Evolutionary conservation across 2,113 vertebrate genomes (phyloP), one percentile per base, ranked within the genome.

Genomic region (Atrichornis clamosus): DNA sequence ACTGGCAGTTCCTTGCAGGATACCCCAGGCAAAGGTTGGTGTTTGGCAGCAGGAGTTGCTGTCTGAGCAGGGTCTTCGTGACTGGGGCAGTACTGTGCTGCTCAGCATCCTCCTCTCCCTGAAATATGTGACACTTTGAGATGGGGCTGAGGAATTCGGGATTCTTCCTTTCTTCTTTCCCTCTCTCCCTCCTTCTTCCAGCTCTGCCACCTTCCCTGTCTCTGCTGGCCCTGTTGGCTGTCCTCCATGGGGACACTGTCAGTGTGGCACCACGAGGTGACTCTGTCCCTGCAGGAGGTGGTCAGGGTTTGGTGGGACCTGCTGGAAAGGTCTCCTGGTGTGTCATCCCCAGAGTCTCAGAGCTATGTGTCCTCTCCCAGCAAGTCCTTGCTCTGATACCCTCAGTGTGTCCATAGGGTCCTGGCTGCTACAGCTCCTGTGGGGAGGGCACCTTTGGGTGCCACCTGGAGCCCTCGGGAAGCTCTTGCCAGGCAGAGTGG

Each of bases 1-100:
- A 0, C 15, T 21, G 44, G 30, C 2, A 39, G 70, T 3, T 30
- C 27, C 13, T 11, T 4, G 33, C 20, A 13, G 56, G 39, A 4
- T 0, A 0, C 26, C 24, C 30, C 0, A 0, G 91, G 42, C 18
- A 35, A 1, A 17, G 15, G 42, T 2, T 28, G 44, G 33, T 19
- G 42, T 15, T 39, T 5, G n/a, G 56, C 60, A 37, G 44, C 1
- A 5, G 60, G 50, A 67, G 33, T 1, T 60, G 32, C n/a, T 33
- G 42, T 15, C 24, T 32, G 35, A 18, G 55, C 15, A 22, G 7
- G 1, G 6, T 2, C 23, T 20, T 39, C 35, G 46, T 52, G 37
- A 7, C 11, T 1, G 4, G 55, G 22, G 19, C 32, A 42, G 56
- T 15, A 69, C 50, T 41, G 5, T 18, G 65, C 50, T n/a, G 41